Evolutionary conservation across 2,113 vertebrate genomes (phyloP), one percentile per base, ranked within the genome.

Genomic region (Mellivora capensis): DNA sequence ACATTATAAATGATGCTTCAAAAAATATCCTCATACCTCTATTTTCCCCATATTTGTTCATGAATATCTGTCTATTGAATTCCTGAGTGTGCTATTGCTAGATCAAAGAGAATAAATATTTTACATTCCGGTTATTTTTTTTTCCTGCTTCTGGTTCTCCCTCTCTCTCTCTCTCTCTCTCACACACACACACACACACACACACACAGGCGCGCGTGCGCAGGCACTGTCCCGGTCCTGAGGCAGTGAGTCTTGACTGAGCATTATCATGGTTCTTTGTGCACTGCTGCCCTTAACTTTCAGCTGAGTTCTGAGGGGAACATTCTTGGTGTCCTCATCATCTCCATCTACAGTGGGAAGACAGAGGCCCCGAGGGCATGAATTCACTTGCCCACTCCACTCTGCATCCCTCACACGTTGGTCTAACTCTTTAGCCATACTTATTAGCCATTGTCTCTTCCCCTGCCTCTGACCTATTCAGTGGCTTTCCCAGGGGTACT

Each of bases 191-290:
- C 61, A 31, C 61, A 6, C 61, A 31, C 61, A 12, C 6, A 12
- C 4, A 39, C 7, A n/a, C n/a, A n/a, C n/a, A n/a, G n/a, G n/a
- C n/a, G n/a, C n/a, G n/a, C n/a, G n/a, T n/a, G n/a, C n/a, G 2
- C 13, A n/a, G 0, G 14, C 1, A 0, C 44, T 31, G 0, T 47
- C 80, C 25, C 17, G 15, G 6, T 37, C 9, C 2, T 1, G 34
- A 61, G 47, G 18, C 14, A 49, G 52, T n/a, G 29, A 87, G 13
- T 17, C 1, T 44, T 72, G 67, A 12, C 29, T 69, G 12, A 76
- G 49, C 21, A 13, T 62, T 61, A 15, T 21, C 13, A 20, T 37
- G 10, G 27, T 27, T 94, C 20, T 81, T 47, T 23, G 34, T 34
- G 42, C 3, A 31, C 4, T 1, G 2, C 13, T 21, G 5, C 37